Base-by-base conservation (phyloP, 92 coral and sea anemone species). In the Phenganax marumi region DNA sequence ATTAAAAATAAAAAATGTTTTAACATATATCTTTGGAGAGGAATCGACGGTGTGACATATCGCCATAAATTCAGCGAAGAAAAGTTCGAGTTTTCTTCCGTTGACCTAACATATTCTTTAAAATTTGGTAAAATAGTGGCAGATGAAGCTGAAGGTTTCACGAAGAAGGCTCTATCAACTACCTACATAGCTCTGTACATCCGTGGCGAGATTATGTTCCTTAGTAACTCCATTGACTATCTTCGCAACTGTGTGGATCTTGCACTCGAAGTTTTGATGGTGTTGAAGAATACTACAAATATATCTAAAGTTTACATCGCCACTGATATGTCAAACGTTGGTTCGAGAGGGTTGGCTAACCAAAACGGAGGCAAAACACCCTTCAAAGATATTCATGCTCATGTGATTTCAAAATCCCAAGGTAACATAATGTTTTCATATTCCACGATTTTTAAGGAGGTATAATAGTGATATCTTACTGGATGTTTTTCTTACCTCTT, bases 401-500 rank as follows among this genome's bases (percentile, higher is more conserved):
- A n/a, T n/a, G n/a, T n/a, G n/a, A n/a, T n/a, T 60, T n/a, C 68
- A 60, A 9, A 60, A 60, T 60, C 68, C 68, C 68, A 60, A 60
- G 68, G 68, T n/a, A 23, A n/a, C n/a, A n/a, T n/a, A n/a, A n/a
- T n/a, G n/a, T n/a, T n/a, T n/a, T n/a, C n/a, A n/a, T n/a, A n/a
- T n/a, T n/a, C n/a, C n/a, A n/a, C n/a, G n/a, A n/a, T n/a, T n/a
- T n/a, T n/a, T n/a, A n/a, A n/a, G n/a, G n/a, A n/a, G n/a, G n/a
- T n/a, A n/a, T n/a, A n/a, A n/a, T n/a, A n/a, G n/a, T n/a, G n/a
- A n/a, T n/a, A n/a, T n/a, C n/a, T n/a, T n/a, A n/a, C n/a, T n/a
- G n/a, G n/a, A n/a, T n/a, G n/a, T n/a, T n/a, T n/a, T n/a, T n/a
- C n/a, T n/a, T n/a, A n/a, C n/a, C n/a, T n/a, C n/a, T n/a, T n/a